Evolutionary conservation across 2,113 vertebrate species (phyloP).

Genomic region (Vanacampus margaritifer): DNA sequence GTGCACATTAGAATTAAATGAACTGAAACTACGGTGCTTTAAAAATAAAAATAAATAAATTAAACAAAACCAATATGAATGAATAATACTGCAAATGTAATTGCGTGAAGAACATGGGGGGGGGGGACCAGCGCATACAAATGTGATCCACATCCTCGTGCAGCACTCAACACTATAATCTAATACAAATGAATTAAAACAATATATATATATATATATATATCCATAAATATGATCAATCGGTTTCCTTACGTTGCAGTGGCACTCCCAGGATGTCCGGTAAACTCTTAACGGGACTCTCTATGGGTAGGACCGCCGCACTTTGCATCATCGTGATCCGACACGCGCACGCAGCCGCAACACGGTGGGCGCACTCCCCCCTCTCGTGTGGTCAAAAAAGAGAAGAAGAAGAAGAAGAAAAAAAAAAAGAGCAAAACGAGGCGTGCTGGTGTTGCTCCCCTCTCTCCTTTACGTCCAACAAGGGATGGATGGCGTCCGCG

Average conservation of each 20-base stretch:
- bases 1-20: not conserved
- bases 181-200: not conserved
- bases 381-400: conserved; percentile 40
- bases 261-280: conserved; percentile 95
- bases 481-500: conserved; percentile 42
- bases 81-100: not conserved
- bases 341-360: conserved; percentile 65
- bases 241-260: conserved; percentile 88
- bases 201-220: conserved; percentile 35
- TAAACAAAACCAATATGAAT: not conserved
- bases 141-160: not conserved
- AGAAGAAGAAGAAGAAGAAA: conserved; percentile 27
- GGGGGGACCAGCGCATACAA: not conserved
- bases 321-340: conserved; percentile 94
- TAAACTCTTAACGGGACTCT: conserved; percentile 93
- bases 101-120: not conserved
- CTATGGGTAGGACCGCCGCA: conserved; percentile 85
- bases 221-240: conserved; percentile 34
- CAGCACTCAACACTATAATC: not conserved
- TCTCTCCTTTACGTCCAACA: not conserved
- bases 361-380: conserved; percentile 55
- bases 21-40: not conserved
- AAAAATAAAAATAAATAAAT: too few species aligned
- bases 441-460: not conserved
- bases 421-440: not conserved